Evolutionary conservation across 2,888 invertebrate genomes (phyloP).

Genomic region (Phaedon cochleariae): DNA sequence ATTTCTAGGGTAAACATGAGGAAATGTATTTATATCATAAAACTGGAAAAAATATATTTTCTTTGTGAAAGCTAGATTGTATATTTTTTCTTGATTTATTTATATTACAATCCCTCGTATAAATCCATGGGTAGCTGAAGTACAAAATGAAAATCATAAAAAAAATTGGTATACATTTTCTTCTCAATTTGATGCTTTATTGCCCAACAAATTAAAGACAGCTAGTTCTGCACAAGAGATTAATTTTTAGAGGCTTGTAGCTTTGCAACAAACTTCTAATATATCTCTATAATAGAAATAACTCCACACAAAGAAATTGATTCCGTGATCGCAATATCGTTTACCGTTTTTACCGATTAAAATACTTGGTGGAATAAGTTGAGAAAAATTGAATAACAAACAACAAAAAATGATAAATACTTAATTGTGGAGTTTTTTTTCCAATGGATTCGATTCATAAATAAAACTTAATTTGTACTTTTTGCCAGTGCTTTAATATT

Average conservation of each 20-base stretch:
- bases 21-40: not conserved
- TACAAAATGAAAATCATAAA: slow-evolving; percentile 45
- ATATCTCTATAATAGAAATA: too few species aligned
- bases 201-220: slow-evolving; percentile 27
- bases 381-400: too few species aligned
- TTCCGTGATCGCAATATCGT: too few species aligned
- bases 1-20: not conserved
- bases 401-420: too few species aligned
- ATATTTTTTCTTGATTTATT: slow-evolving; percentile 36
- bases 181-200: slow-evolving; percentile 20
- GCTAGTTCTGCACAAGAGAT: not conserved
- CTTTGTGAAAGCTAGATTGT: slow-evolving; percentile 27
- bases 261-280: slow-evolving; percentile 12
- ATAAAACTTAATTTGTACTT: too few species aligned
- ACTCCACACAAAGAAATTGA: too few species aligned
- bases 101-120: slow-evolving; percentile 26
- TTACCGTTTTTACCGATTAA: too few species aligned
- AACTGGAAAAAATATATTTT: not conserved
- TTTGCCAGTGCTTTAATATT: slow-evolving; percentile 24
- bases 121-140: slow-evolving; percentile 40
- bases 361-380: too few species aligned
- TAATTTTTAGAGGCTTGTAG: not conserved
- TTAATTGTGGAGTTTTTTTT: too few species aligned
- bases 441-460: too few species aligned
- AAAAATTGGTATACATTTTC: slow-evolving; percentile 27